Conservation (phyloP, 2,113 vertebrate species). For the Caloenas nicobarica region DNA sequence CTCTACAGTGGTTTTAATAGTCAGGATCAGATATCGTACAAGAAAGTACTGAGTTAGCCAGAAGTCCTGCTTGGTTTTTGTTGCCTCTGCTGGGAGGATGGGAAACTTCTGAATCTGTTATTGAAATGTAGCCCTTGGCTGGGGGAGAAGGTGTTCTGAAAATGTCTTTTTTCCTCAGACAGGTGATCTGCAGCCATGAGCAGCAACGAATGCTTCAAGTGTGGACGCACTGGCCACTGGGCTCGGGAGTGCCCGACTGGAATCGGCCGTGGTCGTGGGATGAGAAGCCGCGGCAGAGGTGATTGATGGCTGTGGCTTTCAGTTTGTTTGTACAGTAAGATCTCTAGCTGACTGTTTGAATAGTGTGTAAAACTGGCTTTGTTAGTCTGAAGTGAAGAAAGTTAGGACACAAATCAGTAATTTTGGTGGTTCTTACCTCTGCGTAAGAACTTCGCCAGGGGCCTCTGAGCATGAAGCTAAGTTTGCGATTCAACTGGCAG, state of each 20-base stretch:
- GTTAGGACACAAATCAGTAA: rapidly evolving
- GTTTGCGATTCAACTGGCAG: background rate
- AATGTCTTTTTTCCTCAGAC: background rate
- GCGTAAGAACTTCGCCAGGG: rapidly evolving
- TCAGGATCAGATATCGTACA: background rate
- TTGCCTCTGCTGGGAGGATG: background rate
- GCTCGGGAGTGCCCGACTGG: conserved; percentile 92
- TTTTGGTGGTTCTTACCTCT: background rate
- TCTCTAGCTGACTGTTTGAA: background rate
- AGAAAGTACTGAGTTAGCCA: background rate
- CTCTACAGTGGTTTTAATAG: background rate
- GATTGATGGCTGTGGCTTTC: background rate
- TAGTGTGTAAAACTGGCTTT: background rate
- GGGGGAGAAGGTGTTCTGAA: background rate
- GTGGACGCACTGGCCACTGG: conserved; percentile 96
- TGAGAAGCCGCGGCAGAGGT: conserved; percentile 89
- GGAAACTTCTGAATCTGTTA: background rate
- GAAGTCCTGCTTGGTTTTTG: background rate
- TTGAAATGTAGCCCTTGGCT: background rate
- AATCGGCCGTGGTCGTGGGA: conserved; percentile 87
- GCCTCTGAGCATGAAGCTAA: background rate
- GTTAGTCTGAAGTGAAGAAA: background rate
- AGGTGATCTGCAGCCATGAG: conserved; percentile 85
- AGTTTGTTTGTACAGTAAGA: background rate
- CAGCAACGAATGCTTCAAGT: conserved; percentile 97